Conservation (phyloP, 1,140 invertebrate genomes). For the Pomphorhynchus laevis region DNA sequence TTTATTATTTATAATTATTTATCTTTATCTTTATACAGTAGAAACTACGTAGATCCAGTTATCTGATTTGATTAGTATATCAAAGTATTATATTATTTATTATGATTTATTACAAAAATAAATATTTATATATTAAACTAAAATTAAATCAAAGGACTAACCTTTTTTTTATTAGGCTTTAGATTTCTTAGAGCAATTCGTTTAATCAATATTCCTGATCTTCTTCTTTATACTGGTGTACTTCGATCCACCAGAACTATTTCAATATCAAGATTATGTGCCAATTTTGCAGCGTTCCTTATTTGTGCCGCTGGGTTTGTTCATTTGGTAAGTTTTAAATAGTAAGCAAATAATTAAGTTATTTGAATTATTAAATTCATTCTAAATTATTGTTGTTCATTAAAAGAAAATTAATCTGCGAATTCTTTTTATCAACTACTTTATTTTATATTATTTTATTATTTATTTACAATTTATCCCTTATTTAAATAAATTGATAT, state of each 20-base stretch:
- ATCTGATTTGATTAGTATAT: too few species aligned
- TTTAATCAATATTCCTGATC: conserved; percentile 40
- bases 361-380: too few species aligned
- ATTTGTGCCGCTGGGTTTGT: conserved; percentile 19
- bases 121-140: neutral
- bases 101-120: neutral
- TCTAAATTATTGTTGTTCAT: too few species aligned
- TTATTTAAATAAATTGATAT: too few species aligned
- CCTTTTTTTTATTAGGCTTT: conserved; percentile 31
- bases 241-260: conserved; percentile 20
- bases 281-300: conserved; percentile 5
- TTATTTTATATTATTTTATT: too few species aligned
- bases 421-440: too few species aligned
- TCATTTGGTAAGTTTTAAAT: conserved; percentile 18
- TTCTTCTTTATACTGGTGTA: conserved; percentile 20
- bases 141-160: neutral
- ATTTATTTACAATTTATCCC: too few species aligned
- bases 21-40: too few species aligned
- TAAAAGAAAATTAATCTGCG: too few species aligned
- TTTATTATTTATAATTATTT: too few species aligned
- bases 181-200: conserved; percentile 89
- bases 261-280: conserved; percentile 17
- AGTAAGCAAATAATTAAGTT: neutral
- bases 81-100: neutral
- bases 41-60: too few species aligned